Evolutionary conservation across 2,797 vertebrate genomes (phyloP), one percentile per base, ranked within the genome.

Genomic region (Tokudaia tokunoshimensis): DNA sequence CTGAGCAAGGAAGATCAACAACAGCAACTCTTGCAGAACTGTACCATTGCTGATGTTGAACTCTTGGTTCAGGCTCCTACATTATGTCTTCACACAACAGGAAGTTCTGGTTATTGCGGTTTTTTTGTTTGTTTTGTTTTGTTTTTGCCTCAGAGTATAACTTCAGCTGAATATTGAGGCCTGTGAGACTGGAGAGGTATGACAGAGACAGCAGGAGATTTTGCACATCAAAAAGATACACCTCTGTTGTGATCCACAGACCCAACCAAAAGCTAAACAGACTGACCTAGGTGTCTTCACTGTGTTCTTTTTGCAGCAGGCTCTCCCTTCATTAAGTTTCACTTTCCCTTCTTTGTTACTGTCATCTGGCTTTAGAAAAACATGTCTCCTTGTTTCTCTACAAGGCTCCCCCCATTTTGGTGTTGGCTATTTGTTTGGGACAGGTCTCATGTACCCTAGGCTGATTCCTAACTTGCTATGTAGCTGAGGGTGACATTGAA

Each of bases 1-100:
- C 84, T 96, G 74, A 97, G 89, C n/a, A 50, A 1, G 52, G 67
- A 93, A 96, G 81, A 94, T 88, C 75, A 95, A 94, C 17, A 95
- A 59, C 20, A 92, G 4, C 2, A 84, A 76, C 24, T 95, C 83
- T n/a, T 67, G 19, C 41, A 34, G 22, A 95, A 95, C 19, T 61
- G 12, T 67, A 76, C 83, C 79, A 88, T 22, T 93, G 41, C 26
- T 76, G 88, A 70, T 90, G 91, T 93, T 82, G 90, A 57, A 72
- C 50, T 92, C 37, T 93, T 86, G 44, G 52, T 82, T 26, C 78
- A 82, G 89, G 37, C n/a, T 70, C n/a, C 47, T 92, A 75, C 80
- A 13, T 67, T 92, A 93, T 83, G 76, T 89, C 52, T 92, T 89
- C 50, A 34, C 85, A 94, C 85, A 95, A 20, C 37, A 86, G 79